Evolutionary conservation across 2,113 vertebrate species (phyloP), one percentile per base, ranked within the genome.

Genomic region (Corythoichthys intestinalis): DNA sequence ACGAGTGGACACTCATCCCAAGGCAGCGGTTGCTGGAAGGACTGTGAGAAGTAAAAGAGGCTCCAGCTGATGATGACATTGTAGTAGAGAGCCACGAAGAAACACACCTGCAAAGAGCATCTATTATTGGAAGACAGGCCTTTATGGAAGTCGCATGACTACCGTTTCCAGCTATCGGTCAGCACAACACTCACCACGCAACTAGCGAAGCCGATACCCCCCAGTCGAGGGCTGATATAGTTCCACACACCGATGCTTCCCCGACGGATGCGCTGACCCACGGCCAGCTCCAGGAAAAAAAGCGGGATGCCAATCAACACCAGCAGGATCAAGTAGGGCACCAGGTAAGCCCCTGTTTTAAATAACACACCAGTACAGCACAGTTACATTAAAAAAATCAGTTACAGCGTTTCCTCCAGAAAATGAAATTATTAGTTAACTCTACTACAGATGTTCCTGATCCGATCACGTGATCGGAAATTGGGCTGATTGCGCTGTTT

Each of bases 41-140:
- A 99, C 84, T 98, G 95, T 47, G 96, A 98, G 89, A 99, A 98
- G 82, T 99, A 99, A 90, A 97, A 98, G 50, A 99, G 86, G 65
- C 95, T 98, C 97, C 97, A 99, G 78, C 95, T 92, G 80, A 98
- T 98, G 90, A 98, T 98, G 86, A 98, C 96, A 68, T 99, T 99
- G 91, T 99, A 99, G 92, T 99, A 99, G 7, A 98, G 93, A 4
- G 94, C 95, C 86, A 98, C 96, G 63, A 98, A 98, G 83, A 95
- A 96, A 72, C 96, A 98, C 9, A 98, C 95, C 97, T 99, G 69
- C 28, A 62, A 17, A 46, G 17, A 62, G 11, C 56, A 34, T 58
- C 34, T 37, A 58, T 58, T 58, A 58, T 58, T 58, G 34, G 56
- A 4, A 2, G 3, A 11, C 11, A 13, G 28, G 28, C 12, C 2